Base-by-base conservation (phyloP, 2,797 vertebrate species). In the Pantherophis alleghaniensis region DNA sequence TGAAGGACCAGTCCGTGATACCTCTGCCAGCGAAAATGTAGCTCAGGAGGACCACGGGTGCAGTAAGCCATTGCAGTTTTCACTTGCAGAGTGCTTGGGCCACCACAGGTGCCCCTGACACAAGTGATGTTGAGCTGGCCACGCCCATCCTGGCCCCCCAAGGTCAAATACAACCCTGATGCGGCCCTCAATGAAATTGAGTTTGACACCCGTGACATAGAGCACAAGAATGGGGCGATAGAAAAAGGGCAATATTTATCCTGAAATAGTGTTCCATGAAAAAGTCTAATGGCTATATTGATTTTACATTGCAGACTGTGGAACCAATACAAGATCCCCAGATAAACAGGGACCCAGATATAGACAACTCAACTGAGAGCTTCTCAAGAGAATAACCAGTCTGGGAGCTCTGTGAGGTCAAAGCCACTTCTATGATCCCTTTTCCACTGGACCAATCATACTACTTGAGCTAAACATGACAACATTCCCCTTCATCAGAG, bases 401-500 rank as follows among this genome's bases (percentile, higher is more conserved):
- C 59, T 32, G 12, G 66, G 86, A 91, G 5, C 9, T 86, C 24
- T 4, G 60, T 37, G 74, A 56, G 60, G 53, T 53, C 1, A 18
- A 16, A 2, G 88, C 63, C 1, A 1, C 92, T 28, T 94, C 91
- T 93, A 28, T 56, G 0, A 14, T 1, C 93, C 93, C 12, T 0
- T 91, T 47, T 11, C 22, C 93, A 5, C 2, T 4, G 0, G 90
- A 92, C 92, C 94, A 11, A 66, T 92, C 91, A 55, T 88, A 53
- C 94, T 95, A 94, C 92, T 61, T 11, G 92, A 96, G 92, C 55
- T 66, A 0, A 47, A 92, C 28, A 22, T 88, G 95, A 51, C 93
- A 92, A 94, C 95, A 94, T 93, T 91, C 94, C 61, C 53, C 97
- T 97, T 96, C 95, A 47, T 96, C 91, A 95, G 94, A 87, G 96